phyloP scores from a whole-genome alignment of 2,113 vertebrate genomes.

The Emberiza fucata region DNA sequence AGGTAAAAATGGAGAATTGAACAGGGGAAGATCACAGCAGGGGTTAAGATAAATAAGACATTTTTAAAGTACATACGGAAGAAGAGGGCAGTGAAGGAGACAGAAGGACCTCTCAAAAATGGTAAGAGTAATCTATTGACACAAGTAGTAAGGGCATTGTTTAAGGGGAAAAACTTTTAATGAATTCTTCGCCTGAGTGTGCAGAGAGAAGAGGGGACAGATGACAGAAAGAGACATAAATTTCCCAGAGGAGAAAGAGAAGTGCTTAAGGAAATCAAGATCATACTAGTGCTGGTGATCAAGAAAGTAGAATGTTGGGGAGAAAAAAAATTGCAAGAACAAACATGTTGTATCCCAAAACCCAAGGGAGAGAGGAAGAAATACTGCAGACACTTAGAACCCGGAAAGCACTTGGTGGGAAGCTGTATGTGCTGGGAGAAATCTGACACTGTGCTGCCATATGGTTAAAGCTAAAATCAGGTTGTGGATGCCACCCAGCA shows the following conservation, averaged over 20 bases:
- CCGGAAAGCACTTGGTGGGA: constrained; percentile 26
- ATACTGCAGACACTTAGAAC: not conserved
- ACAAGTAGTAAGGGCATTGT: constrained; percentile 25
- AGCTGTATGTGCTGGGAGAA: not conserved
- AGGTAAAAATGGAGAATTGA: not conserved
- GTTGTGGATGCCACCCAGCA: constrained; percentile 41
- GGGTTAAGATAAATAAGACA: constrained; percentile 36
- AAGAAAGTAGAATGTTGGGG: not conserved
- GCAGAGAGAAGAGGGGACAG: constrained; percentile 29
- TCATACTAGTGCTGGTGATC: not conserved
- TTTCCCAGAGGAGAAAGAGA: constrained; percentile 27
- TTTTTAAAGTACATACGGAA: constrained; percentile 7
- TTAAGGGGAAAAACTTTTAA: not conserved
- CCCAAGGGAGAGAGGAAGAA: not conserved
- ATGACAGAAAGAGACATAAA: constrained; percentile 40
- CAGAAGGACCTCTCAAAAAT: constrained; percentile 45
- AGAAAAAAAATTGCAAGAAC: not conserved
- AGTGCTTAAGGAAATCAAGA: constrained; percentile 31
- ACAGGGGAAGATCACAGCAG: not conserved
- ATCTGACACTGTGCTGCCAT: constrained; percentile 28
- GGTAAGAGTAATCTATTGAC: constrained; percentile 49
- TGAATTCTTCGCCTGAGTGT: not conserved
- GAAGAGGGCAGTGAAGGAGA: constrained; percentile 36
- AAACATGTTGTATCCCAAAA: not conserved
- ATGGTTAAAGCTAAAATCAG: constrained; percentile 57